Percentiles rank a stretch among this genome's conserved stretches.
Conservation (phyloP, 2,797 vertebrate genomes). For the Clarias pachynema region DNA sequence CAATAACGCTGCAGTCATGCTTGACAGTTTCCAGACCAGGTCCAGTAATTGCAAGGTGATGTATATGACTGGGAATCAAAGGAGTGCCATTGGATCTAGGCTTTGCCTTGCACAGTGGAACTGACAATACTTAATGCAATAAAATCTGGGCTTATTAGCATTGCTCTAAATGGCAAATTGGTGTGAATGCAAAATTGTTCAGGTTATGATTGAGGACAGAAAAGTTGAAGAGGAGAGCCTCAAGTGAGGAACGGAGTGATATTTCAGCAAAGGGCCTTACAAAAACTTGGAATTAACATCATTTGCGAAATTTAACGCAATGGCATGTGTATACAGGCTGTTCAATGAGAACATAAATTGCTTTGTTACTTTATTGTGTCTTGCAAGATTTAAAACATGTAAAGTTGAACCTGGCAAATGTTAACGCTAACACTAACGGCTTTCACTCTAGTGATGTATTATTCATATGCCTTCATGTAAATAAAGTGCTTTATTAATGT, state of each 20-base stretch:
- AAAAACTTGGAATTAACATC: slow-evolving; percentile 42
- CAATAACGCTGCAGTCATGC: slow-evolving; percentile 79
- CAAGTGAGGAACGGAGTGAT: slow-evolving; percentile 42
- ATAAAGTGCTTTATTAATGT: not conserved
- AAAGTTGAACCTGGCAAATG: slow-evolving; percentile 1
- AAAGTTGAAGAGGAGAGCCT: slow-evolving; percentile 62
- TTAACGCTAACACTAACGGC: not conserved
- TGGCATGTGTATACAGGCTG: slow-evolving; percentile 16
- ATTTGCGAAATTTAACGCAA: slow-evolving; percentile 31
- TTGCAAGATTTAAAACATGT: slow-evolving; percentile 14
- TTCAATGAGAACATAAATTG: slow-evolving; percentile 35
- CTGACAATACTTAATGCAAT: slow-evolving; percentile 76
- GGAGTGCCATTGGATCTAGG: slow-evolving; percentile 54
- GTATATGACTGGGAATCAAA: slow-evolving; percentile 79
- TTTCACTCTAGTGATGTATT: slow-evolving; percentile 11
- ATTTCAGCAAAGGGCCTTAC: slow-evolving; percentile 36
- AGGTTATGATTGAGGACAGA: slow-evolving; percentile 69
- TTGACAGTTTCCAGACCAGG: slow-evolving; percentile 80
- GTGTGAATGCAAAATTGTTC: slow-evolving; percentile 76
- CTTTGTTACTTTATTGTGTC: slow-evolving; percentile 20
- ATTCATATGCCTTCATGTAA: not conserved
- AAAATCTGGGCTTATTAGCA: slow-evolving; percentile 75
- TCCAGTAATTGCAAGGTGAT: slow-evolving; percentile 81
- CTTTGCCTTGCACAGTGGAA: slow-evolving; percentile 68
- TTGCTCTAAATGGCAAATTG: slow-evolving; percentile 78